Evolutionary conservation across 2,113 vertebrate genomes (phyloP).

Genomic region (Saccopteryx bilineata): DNA sequence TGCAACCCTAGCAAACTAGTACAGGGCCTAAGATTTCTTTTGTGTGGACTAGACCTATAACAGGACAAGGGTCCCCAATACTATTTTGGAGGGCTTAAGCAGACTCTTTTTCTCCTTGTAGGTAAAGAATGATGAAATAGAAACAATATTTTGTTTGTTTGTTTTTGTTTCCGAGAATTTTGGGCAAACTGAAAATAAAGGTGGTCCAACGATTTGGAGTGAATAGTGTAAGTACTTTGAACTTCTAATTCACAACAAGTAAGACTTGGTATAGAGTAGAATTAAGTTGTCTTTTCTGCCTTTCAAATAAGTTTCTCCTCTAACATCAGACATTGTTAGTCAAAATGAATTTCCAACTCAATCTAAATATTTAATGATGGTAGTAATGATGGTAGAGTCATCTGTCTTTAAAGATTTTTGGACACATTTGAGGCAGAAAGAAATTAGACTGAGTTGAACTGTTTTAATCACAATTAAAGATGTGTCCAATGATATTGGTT

Average conservation of each 20-base stretch:
- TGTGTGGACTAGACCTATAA: neutral
- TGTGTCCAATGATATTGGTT: slow-evolving; percentile 11
- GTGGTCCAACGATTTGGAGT: neutral
- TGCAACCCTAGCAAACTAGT: neutral
- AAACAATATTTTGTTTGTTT: neutral
- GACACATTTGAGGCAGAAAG: neutral
- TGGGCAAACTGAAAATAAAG: slow-evolving; percentile 17
- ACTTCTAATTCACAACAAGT: neutral
- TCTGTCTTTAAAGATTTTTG: slow-evolving; percentile 23
- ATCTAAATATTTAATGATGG: slow-evolving; percentile 34
- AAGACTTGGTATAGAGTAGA: neutral
- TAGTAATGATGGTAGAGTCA: neutral
- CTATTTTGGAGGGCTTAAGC: neutral
- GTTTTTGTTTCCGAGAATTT: slow-evolving; percentile 27
- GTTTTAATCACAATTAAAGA: slow-evolving; percentile 59
- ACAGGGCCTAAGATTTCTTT: neutral
- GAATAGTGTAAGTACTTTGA: neutral
- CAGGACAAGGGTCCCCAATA: neutral
- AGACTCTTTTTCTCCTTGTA: neutral
- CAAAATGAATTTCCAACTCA: slow-evolving; percentile 51
- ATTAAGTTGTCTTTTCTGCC: neutral
- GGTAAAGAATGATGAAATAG: neutral
- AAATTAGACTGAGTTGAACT: slow-evolving; percentile 49
- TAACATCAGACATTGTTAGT: slow-evolving; percentile 27
- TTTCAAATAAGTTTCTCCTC: slow-evolving; percentile 53